A percentile compares a stretch with the other conserved stretches of the same genome.
Evolutionary conservation across 1,140 invertebrate genomes (phyloP).

Genomic region (Tetramorium alpestre): DNA sequence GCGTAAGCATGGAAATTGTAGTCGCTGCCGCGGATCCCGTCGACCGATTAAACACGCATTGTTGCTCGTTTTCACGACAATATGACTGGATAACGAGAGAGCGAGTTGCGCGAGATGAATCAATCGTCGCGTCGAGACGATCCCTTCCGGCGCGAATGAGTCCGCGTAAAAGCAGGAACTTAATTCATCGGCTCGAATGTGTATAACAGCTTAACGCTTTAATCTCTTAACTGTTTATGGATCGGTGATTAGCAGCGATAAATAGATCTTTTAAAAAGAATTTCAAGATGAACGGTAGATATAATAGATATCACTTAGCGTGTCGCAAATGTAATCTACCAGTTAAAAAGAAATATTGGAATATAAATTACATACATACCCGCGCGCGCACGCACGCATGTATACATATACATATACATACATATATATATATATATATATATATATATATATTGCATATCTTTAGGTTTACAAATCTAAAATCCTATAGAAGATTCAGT

Average conservation of each 20-base stretch:
- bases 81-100: constrained; percentile 45
- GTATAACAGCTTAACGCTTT: constrained; percentile 24
- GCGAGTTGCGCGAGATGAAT: constrained; percentile 35
- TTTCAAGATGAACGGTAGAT: neutral
- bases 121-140: constrained; percentile 33
- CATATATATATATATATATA: too few species aligned
- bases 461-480: neutral
- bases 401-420: too few species aligned
- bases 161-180: constrained; percentile 16
- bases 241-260: neutral
- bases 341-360: neutral
- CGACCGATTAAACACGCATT: constrained; percentile 30
- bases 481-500: neutral
- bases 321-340: neutral
- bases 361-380: neutral
- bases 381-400: too few species aligned
- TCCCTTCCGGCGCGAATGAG: constrained; percentile 36
- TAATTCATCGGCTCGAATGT: neutral
- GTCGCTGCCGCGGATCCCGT: neutral
- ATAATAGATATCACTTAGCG: neutral
- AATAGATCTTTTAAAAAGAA: neutral
- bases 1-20: neutral
- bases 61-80: constrained; percentile 50
- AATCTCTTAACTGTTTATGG: neutral
- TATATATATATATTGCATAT: neutral